Evolutionary conservation across 1,140 invertebrate genomes (phyloP).

Genomic region (Caenorhabditis brenneri): DNA sequence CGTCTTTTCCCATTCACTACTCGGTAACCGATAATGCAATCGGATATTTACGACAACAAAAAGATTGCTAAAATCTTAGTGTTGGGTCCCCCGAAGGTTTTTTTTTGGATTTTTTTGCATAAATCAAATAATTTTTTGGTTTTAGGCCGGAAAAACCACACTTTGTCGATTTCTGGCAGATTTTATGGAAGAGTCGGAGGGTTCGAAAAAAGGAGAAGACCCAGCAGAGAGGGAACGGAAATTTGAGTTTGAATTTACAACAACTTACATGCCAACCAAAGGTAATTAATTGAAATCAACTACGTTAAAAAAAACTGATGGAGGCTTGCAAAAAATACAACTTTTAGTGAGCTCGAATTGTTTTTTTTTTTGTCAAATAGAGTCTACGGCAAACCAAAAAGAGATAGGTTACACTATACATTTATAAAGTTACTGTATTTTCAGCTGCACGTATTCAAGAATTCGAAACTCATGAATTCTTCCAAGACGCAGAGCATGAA

Average conservation of each 20-base stretch:
- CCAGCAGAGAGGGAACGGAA: not conserved
- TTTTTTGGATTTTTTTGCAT: not conserved
- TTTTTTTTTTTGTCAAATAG: too few relatives aligned
- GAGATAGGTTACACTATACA: too few relatives aligned
- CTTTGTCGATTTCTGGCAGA: not conserved
- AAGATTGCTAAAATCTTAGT: not conserved
- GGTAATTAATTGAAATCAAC: too few relatives aligned
- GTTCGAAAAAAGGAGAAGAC: not conserved
- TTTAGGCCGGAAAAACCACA: conserved; percentile 8
- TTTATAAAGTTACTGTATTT: not conserved
- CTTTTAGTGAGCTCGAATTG: too few relatives aligned
- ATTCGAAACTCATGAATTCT: conserved; percentile 45
- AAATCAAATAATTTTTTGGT: not conserved
- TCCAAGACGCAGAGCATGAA: not conserved
- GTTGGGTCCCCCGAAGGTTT: not conserved
- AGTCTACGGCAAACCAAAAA: too few relatives aligned
- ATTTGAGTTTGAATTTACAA: conserved; percentile 9
- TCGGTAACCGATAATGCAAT: not conserved
- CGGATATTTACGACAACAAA: not conserved
- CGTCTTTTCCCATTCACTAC: not conserved
- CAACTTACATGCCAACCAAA: not conserved
- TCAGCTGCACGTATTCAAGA: conserved; percentile 50
- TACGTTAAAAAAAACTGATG: too few relatives aligned
- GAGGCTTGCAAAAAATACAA: too few relatives aligned
- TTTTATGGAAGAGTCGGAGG: not conserved